Conservation (phyloP, 1,140 invertebrate species). For the Eupeodes corollae region DNA sequence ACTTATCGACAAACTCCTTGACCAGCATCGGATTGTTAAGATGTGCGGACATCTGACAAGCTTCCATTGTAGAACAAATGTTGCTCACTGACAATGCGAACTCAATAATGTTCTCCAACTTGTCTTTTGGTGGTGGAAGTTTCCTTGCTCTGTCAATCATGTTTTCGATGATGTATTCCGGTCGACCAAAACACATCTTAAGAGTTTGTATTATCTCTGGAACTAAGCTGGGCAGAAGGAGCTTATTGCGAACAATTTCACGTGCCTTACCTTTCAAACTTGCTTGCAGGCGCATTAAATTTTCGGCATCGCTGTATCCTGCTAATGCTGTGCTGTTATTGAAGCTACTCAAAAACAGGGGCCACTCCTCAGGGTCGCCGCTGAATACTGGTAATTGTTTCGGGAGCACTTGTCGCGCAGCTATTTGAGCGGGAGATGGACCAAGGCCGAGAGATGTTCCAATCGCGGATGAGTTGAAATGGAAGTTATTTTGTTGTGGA, state of each 20-base stretch:
- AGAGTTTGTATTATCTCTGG: constrained; percentile 5
- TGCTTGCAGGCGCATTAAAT: background rate
- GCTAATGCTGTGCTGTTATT: background rate
- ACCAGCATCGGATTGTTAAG: background rate
- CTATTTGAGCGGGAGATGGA: constrained; percentile 3
- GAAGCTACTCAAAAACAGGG: constrained; percentile 2
- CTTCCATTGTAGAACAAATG: background rate
- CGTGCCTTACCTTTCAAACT: background rate
- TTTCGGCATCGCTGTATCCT: background rate
- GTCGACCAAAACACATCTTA: constrained; percentile 1
- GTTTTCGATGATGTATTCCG: background rate
- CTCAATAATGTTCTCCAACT: constrained; percentile 2
- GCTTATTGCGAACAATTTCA: constrained; percentile 1
- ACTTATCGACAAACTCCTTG: background rate
- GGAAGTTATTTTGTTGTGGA: no score
- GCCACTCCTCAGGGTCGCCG: constrained; percentile 5
- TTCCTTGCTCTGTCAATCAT: background rate
- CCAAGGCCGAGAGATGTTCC: background rate
- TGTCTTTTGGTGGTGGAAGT: background rate
- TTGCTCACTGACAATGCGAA: background rate
- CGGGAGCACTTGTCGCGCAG: background rate
- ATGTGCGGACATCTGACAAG: background rate
- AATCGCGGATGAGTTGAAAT: background rate
- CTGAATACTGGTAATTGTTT: constrained; percentile 1
- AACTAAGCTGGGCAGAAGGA: background rate